These are phyloP conservation scores for Himalopsyche phryganea DNA, from an alignment of 1,140 invertebrate genomes.

Conservation along the genomic window DNA sequence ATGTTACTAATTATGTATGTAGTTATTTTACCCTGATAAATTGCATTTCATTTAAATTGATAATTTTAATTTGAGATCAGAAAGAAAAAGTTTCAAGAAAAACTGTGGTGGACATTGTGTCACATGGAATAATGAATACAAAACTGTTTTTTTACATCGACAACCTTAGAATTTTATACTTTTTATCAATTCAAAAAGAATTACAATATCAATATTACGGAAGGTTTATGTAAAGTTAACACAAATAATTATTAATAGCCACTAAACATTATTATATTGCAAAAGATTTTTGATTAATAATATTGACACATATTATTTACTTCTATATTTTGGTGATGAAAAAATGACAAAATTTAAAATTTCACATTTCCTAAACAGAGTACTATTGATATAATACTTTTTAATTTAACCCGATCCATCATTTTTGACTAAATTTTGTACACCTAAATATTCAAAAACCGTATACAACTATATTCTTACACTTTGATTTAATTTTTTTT, in stretches of 20 bases:
- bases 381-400: slow-evolving; percentile 2
- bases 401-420: background rate
- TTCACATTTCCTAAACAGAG: background rate
- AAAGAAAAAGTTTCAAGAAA: background rate
- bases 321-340: no score
- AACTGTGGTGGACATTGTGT: no score
- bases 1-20: slow-evolving; percentile 26
- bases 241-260: no score
- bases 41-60: slow-evolving; percentile 22
- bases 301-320: no score
- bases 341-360: no score
- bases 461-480: slow-evolving; percentile 33
- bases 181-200: no score
- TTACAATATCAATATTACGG: background rate
- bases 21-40: slow-evolving; percentile 26
- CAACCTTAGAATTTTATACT: background rate
- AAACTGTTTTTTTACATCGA: no score
- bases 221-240: background rate
- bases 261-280: no score
- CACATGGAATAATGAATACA: no score
- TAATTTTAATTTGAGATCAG: background rate
- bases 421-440: slow-evolving; percentile 30
- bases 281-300: no score
- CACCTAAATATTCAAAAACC: slow-evolving; percentile 33
- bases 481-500: slow-evolving; percentile 17